Evolutionary conservation across 2,888 invertebrate genomes (phyloP), one percentile per base, ranked within the genome.

Genomic region (Drosophila peninsularis): DNA sequence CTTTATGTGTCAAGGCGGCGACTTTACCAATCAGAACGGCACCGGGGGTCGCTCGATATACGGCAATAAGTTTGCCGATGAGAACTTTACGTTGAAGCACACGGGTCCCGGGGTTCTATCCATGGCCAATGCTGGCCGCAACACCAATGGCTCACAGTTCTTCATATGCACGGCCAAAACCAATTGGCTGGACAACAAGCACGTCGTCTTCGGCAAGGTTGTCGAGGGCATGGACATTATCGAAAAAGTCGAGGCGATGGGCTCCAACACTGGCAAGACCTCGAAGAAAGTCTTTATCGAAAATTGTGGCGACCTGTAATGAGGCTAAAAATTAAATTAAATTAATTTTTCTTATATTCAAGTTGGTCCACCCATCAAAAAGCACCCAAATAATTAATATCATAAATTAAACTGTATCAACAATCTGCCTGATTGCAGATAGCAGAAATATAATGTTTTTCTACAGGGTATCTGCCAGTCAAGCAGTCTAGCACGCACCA

Each of bases 1-100:
- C 93, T 98, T 98, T 94, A 98, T 98, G 98, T 96, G 97, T 93
- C 98, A 98, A 94, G 98, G 97, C 55, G 97, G 98, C 80, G 98
- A 98, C 92, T 98, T 98, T 92, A 98, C 98, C 81, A 96, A 96
- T 92, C 96, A 98, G 95, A 97, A 97, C 92, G 98, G 98, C 93
- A 97, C 97, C 86, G 97, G 97, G 68, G 98, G 98, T 78, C 98
- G 98, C 93, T 98, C 98, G 79, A 99, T 99, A 93, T 99, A 98
- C 87, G 99, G 99, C 34, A 94, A 95, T 90, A 98, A 98, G 93
- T 99, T 99, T 92, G 95, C 94, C 19, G 99, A 99, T 92, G 99
- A 99, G 94, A 99, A 99, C 94, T 99, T 99, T 94, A 94, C 94
- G 72, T 94, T 98, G 92, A 98, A 97, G 94, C 99, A 99, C 93